phyloP scores from a whole-genome alignment of 2,797 vertebrate genomes.

The Spinus olivaceus region DNA sequence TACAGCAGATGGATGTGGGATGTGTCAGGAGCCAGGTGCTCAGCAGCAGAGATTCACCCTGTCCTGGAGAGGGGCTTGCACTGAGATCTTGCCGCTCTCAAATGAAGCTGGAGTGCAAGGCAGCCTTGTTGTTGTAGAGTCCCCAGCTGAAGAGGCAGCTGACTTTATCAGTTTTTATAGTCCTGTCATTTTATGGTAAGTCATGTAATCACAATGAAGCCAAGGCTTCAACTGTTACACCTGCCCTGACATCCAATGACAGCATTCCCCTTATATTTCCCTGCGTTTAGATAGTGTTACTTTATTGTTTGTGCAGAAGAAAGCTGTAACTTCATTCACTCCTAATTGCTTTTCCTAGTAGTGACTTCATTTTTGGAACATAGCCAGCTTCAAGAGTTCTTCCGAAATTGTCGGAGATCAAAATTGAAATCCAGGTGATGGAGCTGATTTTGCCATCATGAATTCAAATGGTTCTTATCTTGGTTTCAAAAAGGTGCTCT shows the following conservation, averaged over 20 bases:
- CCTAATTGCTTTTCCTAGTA: background rate
- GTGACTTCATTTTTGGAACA: background rate
- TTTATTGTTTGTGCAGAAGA: background rate
- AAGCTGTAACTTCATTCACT: background rate
- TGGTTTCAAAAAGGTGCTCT: background rate
- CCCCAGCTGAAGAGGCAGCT: background rate
- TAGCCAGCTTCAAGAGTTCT: background rate
- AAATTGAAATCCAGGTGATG: background rate
- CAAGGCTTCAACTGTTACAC: background rate
- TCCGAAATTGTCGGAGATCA: fast-evolving
- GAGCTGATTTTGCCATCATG: background rate
- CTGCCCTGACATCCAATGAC: background rate
- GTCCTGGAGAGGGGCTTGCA: background rate
- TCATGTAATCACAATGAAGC: background rate
- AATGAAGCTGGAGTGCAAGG: background rate
- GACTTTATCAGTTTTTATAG: background rate
- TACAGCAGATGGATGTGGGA: background rate
- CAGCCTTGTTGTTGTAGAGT: background rate
- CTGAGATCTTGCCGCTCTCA: background rate
- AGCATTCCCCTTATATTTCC: background rate
- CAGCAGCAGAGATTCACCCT: background rate
- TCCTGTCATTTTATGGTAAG: constrained; percentile 6
- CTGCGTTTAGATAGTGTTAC: background rate
- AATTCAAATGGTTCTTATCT: background rate
- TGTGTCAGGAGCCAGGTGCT: background rate